Conservation (phyloP, 2,113 vertebrate genomes). For the Clarias gariepinus region DNA sequence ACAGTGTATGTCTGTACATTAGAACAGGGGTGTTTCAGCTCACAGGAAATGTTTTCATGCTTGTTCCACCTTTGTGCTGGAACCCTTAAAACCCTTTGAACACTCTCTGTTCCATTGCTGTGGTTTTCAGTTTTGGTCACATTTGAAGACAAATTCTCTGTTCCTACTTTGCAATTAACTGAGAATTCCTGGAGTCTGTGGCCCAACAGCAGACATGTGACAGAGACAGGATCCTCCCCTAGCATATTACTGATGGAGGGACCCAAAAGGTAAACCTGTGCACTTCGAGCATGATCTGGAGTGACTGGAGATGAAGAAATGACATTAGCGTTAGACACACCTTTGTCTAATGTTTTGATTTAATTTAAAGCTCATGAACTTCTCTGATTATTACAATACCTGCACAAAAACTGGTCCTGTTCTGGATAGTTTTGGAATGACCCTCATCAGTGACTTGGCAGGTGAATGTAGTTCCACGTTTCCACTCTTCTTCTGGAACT, state of each 20-base stretch:
- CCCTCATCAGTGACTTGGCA: conserved; percentile 47
- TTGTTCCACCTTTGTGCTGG: conserved; percentile 51
- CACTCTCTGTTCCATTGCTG: conserved; percentile 64
- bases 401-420: too few species aligned
- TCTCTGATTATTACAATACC: too few species aligned
- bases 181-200: too few species aligned
- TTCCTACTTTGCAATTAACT: conserved; percentile 61
- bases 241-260: too few species aligned
- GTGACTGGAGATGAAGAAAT: too few species aligned
- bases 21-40: conserved; percentile 61
- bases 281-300: too few species aligned
- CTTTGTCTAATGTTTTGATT: too few species aligned
- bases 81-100: conserved; percentile 53
- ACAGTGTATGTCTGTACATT: conserved; percentile 33
- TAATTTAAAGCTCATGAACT: too few species aligned
- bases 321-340: too few species aligned
- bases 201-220: too few species aligned
- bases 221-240: too few species aligned
- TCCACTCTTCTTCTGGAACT: conserved; percentile 59
- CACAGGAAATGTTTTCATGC: conserved; percentile 61
- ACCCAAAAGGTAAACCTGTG: too few species aligned
- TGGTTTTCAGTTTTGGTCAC: conserved; percentile 19
- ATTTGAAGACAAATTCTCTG: rapidly evolving
- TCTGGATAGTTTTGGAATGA: neutral
- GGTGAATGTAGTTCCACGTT: conserved; percentile 49